Base-by-base conservation (phyloP, 30 jellyfish, hydroid and myxozoan species). In the Clytia hemisphaerica region DNA sequence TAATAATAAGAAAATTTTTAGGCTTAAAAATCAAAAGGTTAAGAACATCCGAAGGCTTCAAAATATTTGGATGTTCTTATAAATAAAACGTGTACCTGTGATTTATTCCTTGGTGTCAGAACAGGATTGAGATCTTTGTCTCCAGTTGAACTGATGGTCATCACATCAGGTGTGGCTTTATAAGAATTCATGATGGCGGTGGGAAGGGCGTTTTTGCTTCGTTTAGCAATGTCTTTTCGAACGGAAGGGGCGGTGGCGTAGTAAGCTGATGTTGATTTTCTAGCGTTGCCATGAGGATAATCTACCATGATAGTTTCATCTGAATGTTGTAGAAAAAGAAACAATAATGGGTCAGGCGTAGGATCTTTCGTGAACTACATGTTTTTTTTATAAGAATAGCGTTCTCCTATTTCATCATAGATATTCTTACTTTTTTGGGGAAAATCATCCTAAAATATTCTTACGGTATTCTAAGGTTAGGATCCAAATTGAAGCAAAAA, bases 241-340 rank as follows among this genome's bases (percentile, higher is more conserved):
- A 85, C 95, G 37, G 95, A 85, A 31, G 95, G 95, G 27, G 93
- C 92, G 28, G 77, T 80, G 7, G 95, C 93, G 58, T 35, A 69
- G 89, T 76, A 85, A 36, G 95, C 93, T 38, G 61, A 29, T 21
- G 32, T 57, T 1, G 89, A 67, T 40, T 75, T 77, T 78, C 72
- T 77, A n/a, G 95, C 73, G 63, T 85, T 85, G 35, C 95, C 95
- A 57, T 85, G 95, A 49, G 95, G 95, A 66, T 76, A 85, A 73
- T 85, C 95, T 45, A 85, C 82, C 89, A 77, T 85, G 58, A 77
- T 79, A 1, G 92, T 59, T 28, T 70, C 88, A 37, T 85, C 92
- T 65, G 34, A 30, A 65, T n/a, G 12, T 22, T 30, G 0, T 22
- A 21, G 19, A 12, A 42, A 42, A 42, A 42, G 14, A 42, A 42